These are phyloP conservation scores for Crematogaster levior DNA, from an alignment of 2,888 invertebrate genomes.

Conservation along the genomic window DNA sequence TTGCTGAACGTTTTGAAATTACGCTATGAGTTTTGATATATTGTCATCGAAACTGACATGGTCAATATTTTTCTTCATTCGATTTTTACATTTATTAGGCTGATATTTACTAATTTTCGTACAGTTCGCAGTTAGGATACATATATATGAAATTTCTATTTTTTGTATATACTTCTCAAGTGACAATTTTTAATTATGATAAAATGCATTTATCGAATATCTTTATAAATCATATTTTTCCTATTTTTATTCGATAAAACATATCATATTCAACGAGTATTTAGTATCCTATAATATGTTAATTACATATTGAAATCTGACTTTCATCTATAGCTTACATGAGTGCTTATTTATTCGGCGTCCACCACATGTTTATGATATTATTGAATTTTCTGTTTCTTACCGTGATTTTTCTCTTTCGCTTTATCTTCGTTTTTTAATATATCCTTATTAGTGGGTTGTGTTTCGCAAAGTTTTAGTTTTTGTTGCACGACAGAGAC, in stretches of 20 bases:
- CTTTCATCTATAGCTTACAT: too few species aligned
- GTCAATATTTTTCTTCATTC: not conserved
- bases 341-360: not conserved
- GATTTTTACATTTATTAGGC: not conserved
- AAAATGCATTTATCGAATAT: not conserved
- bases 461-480: not conserved
- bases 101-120: too few species aligned
- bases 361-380: not conserved
- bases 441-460: not conserved
- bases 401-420: not conserved
- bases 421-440: not conserved
- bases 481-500: not conserved
- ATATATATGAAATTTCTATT: too few species aligned
- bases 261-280: not conserved
- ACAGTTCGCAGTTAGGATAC: too few species aligned
- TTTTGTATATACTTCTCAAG: too few species aligned
- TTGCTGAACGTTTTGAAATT: too few species aligned
- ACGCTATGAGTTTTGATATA: too few species aligned
- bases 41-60: too few species aligned
- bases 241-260: not conserved
- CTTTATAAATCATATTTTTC: not conserved
- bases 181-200: not conserved
- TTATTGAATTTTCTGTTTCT: conserved; percentile 21
- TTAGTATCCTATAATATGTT: not conserved
- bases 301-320: too few species aligned